Evolutionary conservation across 2,797 vertebrate species (phyloP).

Genomic region (Chromis chromis): DNA sequence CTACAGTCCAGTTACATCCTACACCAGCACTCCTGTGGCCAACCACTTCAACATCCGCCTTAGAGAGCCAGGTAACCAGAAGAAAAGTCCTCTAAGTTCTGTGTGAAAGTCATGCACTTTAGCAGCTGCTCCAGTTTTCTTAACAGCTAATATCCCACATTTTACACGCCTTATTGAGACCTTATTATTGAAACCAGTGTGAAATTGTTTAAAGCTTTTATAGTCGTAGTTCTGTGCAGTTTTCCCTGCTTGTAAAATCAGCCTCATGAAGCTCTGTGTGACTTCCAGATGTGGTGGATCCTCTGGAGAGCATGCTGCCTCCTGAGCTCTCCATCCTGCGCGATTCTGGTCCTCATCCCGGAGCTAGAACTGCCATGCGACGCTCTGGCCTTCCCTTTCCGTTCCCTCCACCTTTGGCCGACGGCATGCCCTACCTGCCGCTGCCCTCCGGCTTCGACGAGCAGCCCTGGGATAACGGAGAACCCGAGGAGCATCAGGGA

Average conservation of each 20-base stretch:
- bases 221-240: conserved; percentile 12
- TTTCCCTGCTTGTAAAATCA: conserved; percentile 43
- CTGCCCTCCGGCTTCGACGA: conserved; percentile 36
- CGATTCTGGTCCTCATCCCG: conserved; percentile 71
- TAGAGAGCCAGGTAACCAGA: conserved; percentile 86
- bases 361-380: conserved; percentile 52
- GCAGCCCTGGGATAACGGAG: conserved; percentile 65
- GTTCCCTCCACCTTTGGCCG: conserved; percentile 70
- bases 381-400: conserved; percentile 79
- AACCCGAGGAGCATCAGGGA: conserved; percentile 86
- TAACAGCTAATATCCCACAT: conserved; percentile 1
- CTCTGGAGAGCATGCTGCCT: conserved; percentile 78
- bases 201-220: conserved; percentile 40
- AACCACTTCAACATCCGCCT: conserved; percentile 92
- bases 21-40: conserved; percentile 91
- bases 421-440: conserved; percentile 49
- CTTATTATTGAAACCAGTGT: conserved; percentile 5
- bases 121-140: conserved; percentile 3
- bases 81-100: conserved; percentile 4
- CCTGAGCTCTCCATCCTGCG: conserved; percentile 88
- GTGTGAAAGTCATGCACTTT: not conserved
- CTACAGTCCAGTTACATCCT: conserved; percentile 89
- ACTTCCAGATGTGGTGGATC: conserved; percentile 75
- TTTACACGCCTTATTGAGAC: conserved; percentile 23
- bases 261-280: conserved; percentile 32